Conservation (phyloP, 2,797 vertebrate species). For the Scyliorhinus canicula region DNA sequence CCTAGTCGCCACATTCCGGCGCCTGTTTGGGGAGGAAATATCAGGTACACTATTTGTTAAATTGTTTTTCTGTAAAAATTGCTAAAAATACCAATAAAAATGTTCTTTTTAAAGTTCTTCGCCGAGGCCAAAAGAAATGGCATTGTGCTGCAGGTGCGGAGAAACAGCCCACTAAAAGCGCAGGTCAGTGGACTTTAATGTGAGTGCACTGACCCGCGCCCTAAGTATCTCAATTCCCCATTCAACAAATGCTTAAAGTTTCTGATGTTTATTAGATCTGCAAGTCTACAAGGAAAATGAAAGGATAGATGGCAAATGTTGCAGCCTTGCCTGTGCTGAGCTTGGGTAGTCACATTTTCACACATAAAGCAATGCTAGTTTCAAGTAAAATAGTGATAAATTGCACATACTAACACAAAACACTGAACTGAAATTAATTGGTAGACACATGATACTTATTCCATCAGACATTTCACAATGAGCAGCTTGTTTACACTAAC, state of each 20-base stretch:
- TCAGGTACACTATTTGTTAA: no score
- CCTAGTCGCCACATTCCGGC: no score
- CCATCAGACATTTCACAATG: not conserved
- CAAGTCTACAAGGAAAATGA: not conserved
- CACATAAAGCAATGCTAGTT: not conserved
- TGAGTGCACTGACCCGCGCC: no score
- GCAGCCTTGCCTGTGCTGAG: constrained; percentile 34
- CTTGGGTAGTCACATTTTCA: constrained; percentile 26
- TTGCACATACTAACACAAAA: not conserved
- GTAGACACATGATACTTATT: not conserved
- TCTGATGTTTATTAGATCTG: not conserved
- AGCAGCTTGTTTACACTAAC: not conserved
- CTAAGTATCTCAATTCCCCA: not conserved
- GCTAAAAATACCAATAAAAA: no score
- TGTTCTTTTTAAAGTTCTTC: no score
- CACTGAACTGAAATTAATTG: not conserved
- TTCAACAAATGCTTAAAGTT: not conserved
- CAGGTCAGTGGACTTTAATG: no score
- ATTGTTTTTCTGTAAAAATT: no score
- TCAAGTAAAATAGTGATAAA: not conserved
- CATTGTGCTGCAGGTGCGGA: no score
- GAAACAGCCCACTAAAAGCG: no score
- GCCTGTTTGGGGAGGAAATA: no score
- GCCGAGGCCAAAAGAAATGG: no score
- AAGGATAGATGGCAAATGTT: constrained; percentile 29